Percentiles rank a stretch among this genome's conserved stretches.
Evolutionary conservation across 2,113 vertebrate genomes (phyloP).

Genomic region (Pristiophorus japonicus): DNA sequence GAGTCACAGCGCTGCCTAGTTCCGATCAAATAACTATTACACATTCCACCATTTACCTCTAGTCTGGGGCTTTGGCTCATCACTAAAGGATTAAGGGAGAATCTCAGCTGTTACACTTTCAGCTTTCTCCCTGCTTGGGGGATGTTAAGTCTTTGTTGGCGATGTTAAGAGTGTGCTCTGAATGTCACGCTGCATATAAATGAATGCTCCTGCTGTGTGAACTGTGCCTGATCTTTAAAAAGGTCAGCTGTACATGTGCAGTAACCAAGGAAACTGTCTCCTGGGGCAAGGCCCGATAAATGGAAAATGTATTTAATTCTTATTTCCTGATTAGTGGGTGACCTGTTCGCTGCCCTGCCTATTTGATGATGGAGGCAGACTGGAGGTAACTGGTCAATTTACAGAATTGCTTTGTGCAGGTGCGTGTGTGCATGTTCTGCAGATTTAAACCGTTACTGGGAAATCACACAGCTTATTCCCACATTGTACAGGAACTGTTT

Average conservation of each 20-base stretch:
- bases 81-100: not conserved
- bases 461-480: not conserved
- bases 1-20: not conserved
- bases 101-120: not conserved
- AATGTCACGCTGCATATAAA: not conserved
- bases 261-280: conserved; percentile 22
- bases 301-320: not conserved
- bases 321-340: not conserved
- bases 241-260: not conserved
- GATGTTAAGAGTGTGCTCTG: not conserved
- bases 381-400: not conserved
- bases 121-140: not conserved
- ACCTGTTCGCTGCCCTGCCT: not conserved
- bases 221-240: not conserved
- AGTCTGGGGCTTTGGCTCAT: not conserved
- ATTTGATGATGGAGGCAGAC: not conserved
- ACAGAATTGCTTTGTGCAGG: not conserved
- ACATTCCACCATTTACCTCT: not conserved
- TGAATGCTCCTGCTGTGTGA: not conserved
- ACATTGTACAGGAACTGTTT: not conserved
- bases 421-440: not conserved
- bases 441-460: not conserved
- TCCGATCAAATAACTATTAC: not conserved
- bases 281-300: not conserved
- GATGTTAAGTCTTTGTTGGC: not conserved